Evolutionary conservation across 2,113 vertebrate genomes (phyloP), one percentile per base, ranked within the genome.

Genomic region (Trochalopteron elliotii): DNA sequence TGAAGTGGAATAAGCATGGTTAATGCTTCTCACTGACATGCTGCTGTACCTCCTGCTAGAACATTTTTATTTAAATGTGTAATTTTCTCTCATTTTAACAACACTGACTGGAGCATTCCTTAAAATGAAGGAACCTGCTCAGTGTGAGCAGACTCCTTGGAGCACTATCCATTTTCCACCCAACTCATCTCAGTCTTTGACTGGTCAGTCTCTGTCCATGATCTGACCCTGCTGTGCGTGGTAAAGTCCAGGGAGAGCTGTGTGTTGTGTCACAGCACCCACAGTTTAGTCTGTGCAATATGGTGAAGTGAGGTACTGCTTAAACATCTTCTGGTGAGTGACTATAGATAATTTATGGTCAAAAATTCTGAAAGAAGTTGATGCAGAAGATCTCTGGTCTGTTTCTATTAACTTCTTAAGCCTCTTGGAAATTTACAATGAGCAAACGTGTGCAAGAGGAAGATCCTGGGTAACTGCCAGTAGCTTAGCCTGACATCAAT

Each of bases 11-110:
- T 93, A 88, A 93, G 71, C 2, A 1, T 78, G 59, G 96, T 95
- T 81, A 96, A 86, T 97, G 88, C 87, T 95, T 96, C 72, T 79
- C 59, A 57, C 86, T 96, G 80, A 86, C 63, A 65, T 86, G 81
- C 63, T 79, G 61, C 95, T 90, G 64, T 75, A 75, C n/a, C 31
- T 92, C 57, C 56, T 82, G 86, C 57, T 91, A 81, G 35, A 64
- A 60, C n/a, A 60, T 25, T 89, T 96, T 91, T 88, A 87, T 91
- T 90, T 70, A 91, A 91, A 70, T 79, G 16, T 2, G 0, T 86
- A 15, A 47, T 86, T 96, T 95, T 94, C 47, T 63, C 40, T 57
- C 10, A 21, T 92, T 94, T 85, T 87, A 64, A 49, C 30, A 55
- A 31, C 52, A 52, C 11, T 60, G 69, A 65, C 61, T 53, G 45